Evolutionary conservation across 2,888 invertebrate species (phyloP).

Genomic region (Tipula unca): DNA sequence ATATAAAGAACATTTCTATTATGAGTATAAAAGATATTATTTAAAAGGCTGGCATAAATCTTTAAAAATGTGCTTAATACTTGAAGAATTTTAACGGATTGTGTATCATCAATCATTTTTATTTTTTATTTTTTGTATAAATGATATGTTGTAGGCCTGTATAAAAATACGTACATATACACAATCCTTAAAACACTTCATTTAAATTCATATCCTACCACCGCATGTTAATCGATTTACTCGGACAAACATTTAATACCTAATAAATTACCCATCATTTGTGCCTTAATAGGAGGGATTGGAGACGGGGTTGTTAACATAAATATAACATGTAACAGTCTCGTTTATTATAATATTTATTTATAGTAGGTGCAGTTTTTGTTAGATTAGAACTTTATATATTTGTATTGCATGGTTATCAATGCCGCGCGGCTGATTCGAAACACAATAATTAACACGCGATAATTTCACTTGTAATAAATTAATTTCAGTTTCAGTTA

Average conservation of each 20-base stretch:
- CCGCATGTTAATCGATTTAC: background rate
- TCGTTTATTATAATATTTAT: too few relatives aligned
- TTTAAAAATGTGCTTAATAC: background rate
- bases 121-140: background rate
- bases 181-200: background rate
- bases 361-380: background rate
- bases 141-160: background rate
- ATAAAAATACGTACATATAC: background rate
- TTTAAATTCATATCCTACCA: background rate
- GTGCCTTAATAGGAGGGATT: background rate
- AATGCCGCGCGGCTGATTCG: background rate
- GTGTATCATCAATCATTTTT: background rate
- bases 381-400: background rate
- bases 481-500: background rate
- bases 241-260: background rate
- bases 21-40: background rate
- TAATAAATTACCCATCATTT: conserved; percentile 2
- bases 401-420: background rate
- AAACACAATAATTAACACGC: background rate
- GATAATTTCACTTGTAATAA: background rate
- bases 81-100: background rate
- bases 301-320: too few relatives aligned
- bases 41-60: background rate
- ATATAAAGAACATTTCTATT: background rate
- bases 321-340: background rate